Evolutionary conservation across 2,888 invertebrate genomes (phyloP).

Genomic region (Trimorus sp.): DNA sequence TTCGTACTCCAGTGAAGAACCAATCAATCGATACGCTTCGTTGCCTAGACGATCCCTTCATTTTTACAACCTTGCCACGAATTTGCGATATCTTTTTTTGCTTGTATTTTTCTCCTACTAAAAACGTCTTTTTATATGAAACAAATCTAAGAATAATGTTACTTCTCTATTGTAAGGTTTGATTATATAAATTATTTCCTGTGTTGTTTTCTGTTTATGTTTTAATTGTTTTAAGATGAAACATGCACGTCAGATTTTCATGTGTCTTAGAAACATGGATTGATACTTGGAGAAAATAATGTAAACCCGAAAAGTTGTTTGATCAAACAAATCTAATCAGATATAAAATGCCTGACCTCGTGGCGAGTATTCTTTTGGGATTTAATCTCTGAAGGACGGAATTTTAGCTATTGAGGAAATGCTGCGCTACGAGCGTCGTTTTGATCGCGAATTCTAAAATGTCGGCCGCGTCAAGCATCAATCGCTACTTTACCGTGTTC

Average conservation of each 20-base stretch:
- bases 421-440: conserved; percentile 14
- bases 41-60: conserved; percentile 24
- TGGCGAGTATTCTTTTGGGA: conserved; percentile 28
- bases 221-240: too few relatives aligned
- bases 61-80: conserved; percentile 14
- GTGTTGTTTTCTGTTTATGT: too few relatives aligned
- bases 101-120: too few relatives aligned
- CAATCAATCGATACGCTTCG: conserved; percentile 41
- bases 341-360: conserved; percentile 18
- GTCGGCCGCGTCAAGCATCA: conserved; percentile 42
- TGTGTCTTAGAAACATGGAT: too few relatives aligned
- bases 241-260: too few relatives aligned
- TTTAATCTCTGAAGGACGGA: conserved; percentile 16
- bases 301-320: neutral
- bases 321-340: conserved; percentile 33
- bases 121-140: too few relatives aligned
- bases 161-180: too few relatives aligned
- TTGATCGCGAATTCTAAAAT: conserved; percentile 41
- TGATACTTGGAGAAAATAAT: too few relatives aligned
- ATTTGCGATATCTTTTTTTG: too few relatives aligned
- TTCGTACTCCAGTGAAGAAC: conserved; percentile 23
- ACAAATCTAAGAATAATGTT: too few relatives aligned
- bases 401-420: conserved; percentile 30
- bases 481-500: conserved; percentile 41
- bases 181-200: too few relatives aligned